Evolutionary conservation across 2,113 vertebrate genomes (phyloP).

Genomic region (Menidia beryllina): DNA sequence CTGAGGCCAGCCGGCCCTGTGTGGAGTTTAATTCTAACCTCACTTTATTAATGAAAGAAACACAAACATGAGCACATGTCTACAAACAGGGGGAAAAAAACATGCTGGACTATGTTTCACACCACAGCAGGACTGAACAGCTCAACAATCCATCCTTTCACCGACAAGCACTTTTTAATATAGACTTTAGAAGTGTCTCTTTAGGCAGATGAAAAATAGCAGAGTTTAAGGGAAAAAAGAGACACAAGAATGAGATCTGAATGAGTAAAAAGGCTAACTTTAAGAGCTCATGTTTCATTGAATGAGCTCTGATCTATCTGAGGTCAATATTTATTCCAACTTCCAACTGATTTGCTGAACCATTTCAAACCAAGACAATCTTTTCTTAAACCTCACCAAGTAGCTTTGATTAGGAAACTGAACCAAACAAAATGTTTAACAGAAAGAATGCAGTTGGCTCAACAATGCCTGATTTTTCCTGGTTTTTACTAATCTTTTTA

Average conservation of each 20-base stretch:
- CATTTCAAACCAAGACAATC: no score
- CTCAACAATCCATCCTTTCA: slow-evolving; percentile 21
- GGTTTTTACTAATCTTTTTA: no score
- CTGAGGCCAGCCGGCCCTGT: slow-evolving; percentile 26
- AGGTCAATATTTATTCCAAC: slow-evolving; percentile 4
- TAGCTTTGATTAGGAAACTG: no score
- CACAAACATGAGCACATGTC: slow-evolving; percentile 29
- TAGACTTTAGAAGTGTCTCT: not conserved
- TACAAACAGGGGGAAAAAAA: slow-evolving; percentile 39
- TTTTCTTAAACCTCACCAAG: no score
- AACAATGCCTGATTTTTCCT: no score
- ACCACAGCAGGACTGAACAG: slow-evolving; percentile 24
- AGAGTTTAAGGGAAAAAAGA: not conserved
- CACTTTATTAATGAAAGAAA: slow-evolving; percentile 36
- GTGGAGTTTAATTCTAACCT: slow-evolving; percentile 33
- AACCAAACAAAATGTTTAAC: no score
- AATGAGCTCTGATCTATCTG: not conserved
- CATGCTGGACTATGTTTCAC: slow-evolving; percentile 19
- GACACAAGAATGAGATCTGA: not conserved
- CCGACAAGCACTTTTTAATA: slow-evolving; percentile 7
- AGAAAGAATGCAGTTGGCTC: no score
- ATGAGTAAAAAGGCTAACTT: slow-evolving; percentile 2
- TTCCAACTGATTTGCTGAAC: no score
- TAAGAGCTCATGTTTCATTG: not conserved
- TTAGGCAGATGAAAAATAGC: not conserved